Evolutionary conservation across 2,888 invertebrate genomes (phyloP).

Genomic region (Seira ritae): DNA sequence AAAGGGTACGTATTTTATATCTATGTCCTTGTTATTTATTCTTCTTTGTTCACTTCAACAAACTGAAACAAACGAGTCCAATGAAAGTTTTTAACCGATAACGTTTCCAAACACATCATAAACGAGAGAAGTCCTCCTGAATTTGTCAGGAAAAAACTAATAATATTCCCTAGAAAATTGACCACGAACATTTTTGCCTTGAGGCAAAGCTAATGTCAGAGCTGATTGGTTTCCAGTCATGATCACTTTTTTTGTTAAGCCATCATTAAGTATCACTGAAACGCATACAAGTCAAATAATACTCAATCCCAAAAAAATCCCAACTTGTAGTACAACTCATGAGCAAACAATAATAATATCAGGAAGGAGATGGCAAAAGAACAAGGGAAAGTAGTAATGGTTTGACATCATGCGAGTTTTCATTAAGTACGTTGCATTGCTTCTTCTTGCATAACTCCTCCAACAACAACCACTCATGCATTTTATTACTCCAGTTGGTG

Average conservation of each 20-base stretch:
- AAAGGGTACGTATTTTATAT: no score
- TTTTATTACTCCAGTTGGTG: constrained; percentile 31
- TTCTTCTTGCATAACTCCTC: neutral
- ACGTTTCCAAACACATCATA: neutral
- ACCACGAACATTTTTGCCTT: constrained; percentile 3
- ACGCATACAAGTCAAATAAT: neutral
- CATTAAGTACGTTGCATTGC: constrained; percentile 33
- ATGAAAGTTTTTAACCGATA: neutral
- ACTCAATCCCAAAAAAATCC: neutral
- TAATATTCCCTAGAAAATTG: no score
- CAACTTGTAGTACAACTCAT: neutral
- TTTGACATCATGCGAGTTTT: constrained; percentile 46
- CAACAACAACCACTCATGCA: constrained; percentile 22
- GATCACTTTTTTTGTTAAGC: neutral
- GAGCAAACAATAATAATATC: neutral
- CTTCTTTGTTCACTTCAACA: neutral
- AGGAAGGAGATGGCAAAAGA: neutral
- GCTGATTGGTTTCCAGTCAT: neutral
- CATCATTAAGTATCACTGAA: constrained; percentile 12
- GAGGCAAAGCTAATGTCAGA: constrained; percentile 12
- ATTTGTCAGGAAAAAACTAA: constrained; percentile 1
- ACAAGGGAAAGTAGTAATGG: constrained; percentile 15
- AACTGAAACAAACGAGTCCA: constrained; percentile 7
- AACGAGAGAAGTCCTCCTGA: constrained; percentile 4
- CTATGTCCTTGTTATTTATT: no score